A percentile compares a stretch with the other conserved stretches of the same genome.
phyloP scores from a whole-genome alignment of 2,888 invertebrate species.

The Rhimphoctona megacephalus region DNA sequence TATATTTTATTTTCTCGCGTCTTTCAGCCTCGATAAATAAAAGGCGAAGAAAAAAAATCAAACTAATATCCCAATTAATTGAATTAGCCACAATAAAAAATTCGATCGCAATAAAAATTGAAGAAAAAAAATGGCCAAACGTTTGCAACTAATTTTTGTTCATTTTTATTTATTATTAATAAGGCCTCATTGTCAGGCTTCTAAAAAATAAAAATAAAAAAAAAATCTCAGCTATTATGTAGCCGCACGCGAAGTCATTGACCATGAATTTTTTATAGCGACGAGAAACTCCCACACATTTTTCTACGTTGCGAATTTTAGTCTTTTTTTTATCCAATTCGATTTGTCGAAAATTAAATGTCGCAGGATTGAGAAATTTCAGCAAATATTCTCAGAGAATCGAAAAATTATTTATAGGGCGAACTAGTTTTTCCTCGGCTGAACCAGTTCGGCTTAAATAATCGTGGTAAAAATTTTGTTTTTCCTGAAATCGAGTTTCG shows the following conservation, averaged over 20 bases:
- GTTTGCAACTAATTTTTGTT: not conserved
- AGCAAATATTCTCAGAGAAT: not conserved
- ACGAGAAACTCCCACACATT: slow-evolving; percentile 66
- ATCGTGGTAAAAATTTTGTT: not conserved
- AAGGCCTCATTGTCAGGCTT: not conserved
- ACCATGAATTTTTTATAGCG: slow-evolving; percentile 72
- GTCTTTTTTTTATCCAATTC: slow-evolving; percentile 5
- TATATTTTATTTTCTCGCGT: not conserved
- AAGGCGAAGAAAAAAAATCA: not conserved
- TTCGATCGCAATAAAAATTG: not conserved
- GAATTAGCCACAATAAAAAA: not conserved
- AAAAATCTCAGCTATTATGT: slow-evolving; percentile 45
- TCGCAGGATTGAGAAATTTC: not conserved
- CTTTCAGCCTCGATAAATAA: not conserved
- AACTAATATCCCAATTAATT: not conserved
- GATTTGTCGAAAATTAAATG: not conserved
- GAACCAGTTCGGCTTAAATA: not conserved
- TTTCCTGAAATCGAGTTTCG: not conserved
- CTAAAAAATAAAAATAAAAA: not conserved
- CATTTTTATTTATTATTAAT: not conserved
- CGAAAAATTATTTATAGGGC: not conserved
- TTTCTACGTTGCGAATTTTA: not conserved
- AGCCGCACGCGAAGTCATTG: slow-evolving; percentile 73
- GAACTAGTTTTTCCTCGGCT: not conserved
- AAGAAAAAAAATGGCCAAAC: not conserved